phyloP scores from a whole-genome alignment of 30 jellyfish, hydroid and myxozoan genomes.

The Turritopsis rubra region DNA sequence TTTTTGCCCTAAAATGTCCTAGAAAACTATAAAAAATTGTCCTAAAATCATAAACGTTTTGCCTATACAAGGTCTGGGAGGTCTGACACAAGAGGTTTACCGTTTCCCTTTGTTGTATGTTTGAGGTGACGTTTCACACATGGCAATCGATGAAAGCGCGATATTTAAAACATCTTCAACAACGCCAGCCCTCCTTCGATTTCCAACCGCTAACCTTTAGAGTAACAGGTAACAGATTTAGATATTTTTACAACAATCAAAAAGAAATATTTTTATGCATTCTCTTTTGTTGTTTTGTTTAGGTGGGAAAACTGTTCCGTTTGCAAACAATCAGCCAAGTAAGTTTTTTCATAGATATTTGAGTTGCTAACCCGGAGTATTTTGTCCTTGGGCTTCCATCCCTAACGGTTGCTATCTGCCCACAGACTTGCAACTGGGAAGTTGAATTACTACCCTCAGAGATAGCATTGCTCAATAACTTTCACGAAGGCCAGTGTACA shows the following conservation, averaged over 20 bases:
- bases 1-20: no score
- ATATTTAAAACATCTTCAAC: slow-evolving; percentile 3
- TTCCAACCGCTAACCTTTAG: background rate
- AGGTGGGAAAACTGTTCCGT: background rate
- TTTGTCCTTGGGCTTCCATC: no score
- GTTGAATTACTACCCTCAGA: no score
- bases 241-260: background rate
- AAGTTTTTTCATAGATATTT: no score
- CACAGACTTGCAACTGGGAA: no score
- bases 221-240: background rate
- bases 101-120: background rate
- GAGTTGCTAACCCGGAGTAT: background rate
- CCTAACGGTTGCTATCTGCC: no score
- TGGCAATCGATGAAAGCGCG: slow-evolving; percentile 28
- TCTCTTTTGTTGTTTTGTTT: background rate
- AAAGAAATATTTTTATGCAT: background rate
- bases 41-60: no score
- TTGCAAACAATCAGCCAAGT: background rate
- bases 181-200: background rate
- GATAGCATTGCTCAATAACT: no score
- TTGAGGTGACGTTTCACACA: slow-evolving; percentile 7
- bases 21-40: no score
- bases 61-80: no score
- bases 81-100: no score
- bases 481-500: no score